Conservation (phyloP, 2,113 vertebrate genomes). For the Trochalopteron elliotii region DNA sequence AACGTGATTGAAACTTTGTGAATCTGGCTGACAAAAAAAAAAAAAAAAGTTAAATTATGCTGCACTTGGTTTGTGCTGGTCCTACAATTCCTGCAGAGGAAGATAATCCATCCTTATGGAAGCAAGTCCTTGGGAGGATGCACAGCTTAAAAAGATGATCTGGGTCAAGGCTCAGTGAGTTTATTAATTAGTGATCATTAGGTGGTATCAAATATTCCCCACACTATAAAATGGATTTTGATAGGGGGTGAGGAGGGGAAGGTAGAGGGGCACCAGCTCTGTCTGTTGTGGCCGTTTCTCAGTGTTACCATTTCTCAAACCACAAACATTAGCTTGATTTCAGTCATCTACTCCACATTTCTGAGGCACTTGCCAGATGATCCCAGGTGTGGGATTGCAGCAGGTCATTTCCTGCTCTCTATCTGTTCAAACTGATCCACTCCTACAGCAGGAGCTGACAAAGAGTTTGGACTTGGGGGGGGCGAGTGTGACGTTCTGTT, state of each 20-base stretch:
- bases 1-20: background rate
- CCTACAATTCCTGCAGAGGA: background rate
- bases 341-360: background rate
- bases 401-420: background rate
- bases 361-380: background rate
- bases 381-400: background rate
- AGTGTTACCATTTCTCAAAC: background rate
- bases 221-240: background rate
- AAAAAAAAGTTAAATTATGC: no score
- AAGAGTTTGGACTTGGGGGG: accelerated
- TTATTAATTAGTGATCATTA: background rate
- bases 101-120: background rate
- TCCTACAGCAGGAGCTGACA: background rate
- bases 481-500: background rate
- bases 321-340: background rate
- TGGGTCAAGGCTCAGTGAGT: background rate
- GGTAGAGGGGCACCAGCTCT: background rate
- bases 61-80: background rate
- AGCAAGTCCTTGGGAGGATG: background rate
- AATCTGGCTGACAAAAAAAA: background rate
- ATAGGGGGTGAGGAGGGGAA: background rate
- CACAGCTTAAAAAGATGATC: background rate
- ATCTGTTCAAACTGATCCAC: accelerated
- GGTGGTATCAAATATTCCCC: background rate
- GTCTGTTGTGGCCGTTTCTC: accelerated